phyloP scores from a whole-genome alignment of 1,140 invertebrate species.

The Neodiprion pinetum region DNA sequence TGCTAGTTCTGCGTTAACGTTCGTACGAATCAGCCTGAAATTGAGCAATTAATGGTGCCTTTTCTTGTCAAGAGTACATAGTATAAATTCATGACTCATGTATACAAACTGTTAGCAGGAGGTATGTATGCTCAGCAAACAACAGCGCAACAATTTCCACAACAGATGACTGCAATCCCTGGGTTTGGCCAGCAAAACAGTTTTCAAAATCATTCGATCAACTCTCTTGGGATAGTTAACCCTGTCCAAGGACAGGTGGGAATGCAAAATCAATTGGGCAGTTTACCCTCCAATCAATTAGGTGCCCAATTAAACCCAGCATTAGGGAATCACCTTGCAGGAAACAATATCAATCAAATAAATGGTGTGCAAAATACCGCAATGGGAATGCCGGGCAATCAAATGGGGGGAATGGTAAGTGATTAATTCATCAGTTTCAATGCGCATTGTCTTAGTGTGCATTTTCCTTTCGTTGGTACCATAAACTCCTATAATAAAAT shows the following conservation, averaged over 20 bases:
- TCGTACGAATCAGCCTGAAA: too few relatives aligned
- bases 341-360: constrained; percentile 35
- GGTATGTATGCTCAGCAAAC: constrained; percentile 51
- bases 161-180: constrained; percentile 40
- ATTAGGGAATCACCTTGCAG: constrained; percentile 25
- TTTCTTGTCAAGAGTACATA: neutral
- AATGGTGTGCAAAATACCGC: constrained; percentile 48
- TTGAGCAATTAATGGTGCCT: too few relatives aligned
- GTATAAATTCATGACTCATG: neutral
- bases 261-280: constrained; percentile 45
- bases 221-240: constrained; percentile 40
- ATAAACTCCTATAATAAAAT: neutral
- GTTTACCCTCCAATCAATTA: constrained; percentile 45
- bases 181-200: constrained; percentile 43
- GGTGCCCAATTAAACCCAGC: constrained; percentile 44
- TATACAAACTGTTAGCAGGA: constrained; percentile 30
- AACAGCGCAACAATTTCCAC: constrained; percentile 46
- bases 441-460: constrained; percentile 12
- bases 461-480: neutral
- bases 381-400: constrained; percentile 45
- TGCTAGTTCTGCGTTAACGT: too few relatives aligned
- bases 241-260: constrained; percentile 39
- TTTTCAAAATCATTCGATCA: constrained; percentile 38
- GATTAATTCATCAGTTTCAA: constrained; percentile 6
- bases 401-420: constrained; percentile 50